Evolutionary conservation across 2,888 invertebrate genomes (phyloP).

Genomic region (Ditylenchus weischeri): DNA sequence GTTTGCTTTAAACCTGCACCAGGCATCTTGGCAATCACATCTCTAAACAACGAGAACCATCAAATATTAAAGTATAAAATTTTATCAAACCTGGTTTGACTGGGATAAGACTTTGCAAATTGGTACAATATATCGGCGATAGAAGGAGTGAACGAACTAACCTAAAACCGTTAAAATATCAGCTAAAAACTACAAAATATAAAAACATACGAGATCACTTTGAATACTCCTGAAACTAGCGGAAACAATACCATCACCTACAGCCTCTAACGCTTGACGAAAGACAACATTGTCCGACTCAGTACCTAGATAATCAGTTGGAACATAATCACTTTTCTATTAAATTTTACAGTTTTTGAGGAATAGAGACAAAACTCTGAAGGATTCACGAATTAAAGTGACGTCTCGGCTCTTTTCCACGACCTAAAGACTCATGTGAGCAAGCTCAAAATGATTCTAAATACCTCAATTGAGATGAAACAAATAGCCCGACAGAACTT

Average conservation of each 20-base stretch:
- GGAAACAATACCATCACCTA: not conserved
- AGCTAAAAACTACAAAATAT: no score
- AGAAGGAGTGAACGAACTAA: not conserved
- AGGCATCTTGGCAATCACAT: not conserved
- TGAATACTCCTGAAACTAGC: slow-evolving; percentile 8
- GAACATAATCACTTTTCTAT: not conserved
- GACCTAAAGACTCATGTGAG: slow-evolving; percentile 13
- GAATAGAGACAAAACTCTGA: not conserved
- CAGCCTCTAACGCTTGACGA: not conserved
- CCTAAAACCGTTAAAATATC: no score
- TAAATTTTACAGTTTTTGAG: not conserved
- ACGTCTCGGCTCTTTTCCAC: slow-evolving; percentile 22
- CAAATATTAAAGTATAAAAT: not conserved
- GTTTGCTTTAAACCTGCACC: not conserved
- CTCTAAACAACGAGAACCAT: not conserved
- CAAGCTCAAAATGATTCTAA: not conserved
- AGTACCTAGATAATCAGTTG: not conserved
- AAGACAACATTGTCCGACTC: not conserved
- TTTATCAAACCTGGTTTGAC: slow-evolving; percentile 1
- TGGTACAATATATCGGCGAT: slow-evolving; percentile 12
- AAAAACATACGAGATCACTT: slow-evolving; percentile 1
- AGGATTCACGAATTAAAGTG: slow-evolving; percentile 13
- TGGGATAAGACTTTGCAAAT: slow-evolving; percentile 2
- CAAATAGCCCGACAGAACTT: slow-evolving; percentile 17
- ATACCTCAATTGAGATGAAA: slow-evolving; percentile 9